A percentile compares a stretch with the other conserved stretches of the same genome.
These are phyloP conservation scores for Ranitomeya variabilis DNA, from an alignment of 2,113 vertebrate genomes.

Conservation along the genomic window DNA sequence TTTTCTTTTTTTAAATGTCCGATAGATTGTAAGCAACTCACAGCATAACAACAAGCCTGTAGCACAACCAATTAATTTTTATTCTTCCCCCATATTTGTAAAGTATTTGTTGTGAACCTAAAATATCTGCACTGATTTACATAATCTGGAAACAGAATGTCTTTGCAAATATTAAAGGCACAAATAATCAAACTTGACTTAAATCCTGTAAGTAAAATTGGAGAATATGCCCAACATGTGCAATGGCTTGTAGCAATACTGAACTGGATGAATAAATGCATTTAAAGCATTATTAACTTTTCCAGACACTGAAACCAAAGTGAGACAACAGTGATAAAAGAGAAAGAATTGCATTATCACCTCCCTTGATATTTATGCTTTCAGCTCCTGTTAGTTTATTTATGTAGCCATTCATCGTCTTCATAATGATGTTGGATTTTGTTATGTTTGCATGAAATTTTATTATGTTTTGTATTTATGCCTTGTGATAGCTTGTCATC, in stretches of 20 bases:
- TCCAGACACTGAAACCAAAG: constrained; percentile 21
- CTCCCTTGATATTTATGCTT: constrained; percentile 42
- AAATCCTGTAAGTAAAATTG: neutral
- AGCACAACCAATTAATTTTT: neutral
- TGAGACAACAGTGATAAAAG: constrained; percentile 34
- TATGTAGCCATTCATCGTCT: constrained; percentile 28
- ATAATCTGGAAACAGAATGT: constrained; percentile 10
- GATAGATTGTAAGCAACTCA: too few species aligned
- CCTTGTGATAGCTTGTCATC: constrained; percentile 37
- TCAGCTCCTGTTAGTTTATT: constrained; percentile 36
- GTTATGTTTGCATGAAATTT: constrained; percentile 43
- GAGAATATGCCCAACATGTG: neutral
- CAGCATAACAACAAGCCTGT: too few species aligned
- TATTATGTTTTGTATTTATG: constrained; percentile 35
- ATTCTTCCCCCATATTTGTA: neutral
- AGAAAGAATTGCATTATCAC: constrained; percentile 20
- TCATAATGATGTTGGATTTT: constrained; percentile 20
- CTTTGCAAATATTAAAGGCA: neutral
- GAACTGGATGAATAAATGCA: constrained; percentile 14
- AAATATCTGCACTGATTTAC: neutral
- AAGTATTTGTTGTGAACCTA: neutral
- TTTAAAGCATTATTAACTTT: constrained; percentile 22
- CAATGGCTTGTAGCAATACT: constrained; percentile 18
- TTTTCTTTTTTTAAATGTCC: too few species aligned
- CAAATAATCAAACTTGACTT: constrained; percentile 21